Evolutionary conservation across 1,140 invertebrate species (phyloP).

Genomic region (Scaptomyza montana): DNA sequence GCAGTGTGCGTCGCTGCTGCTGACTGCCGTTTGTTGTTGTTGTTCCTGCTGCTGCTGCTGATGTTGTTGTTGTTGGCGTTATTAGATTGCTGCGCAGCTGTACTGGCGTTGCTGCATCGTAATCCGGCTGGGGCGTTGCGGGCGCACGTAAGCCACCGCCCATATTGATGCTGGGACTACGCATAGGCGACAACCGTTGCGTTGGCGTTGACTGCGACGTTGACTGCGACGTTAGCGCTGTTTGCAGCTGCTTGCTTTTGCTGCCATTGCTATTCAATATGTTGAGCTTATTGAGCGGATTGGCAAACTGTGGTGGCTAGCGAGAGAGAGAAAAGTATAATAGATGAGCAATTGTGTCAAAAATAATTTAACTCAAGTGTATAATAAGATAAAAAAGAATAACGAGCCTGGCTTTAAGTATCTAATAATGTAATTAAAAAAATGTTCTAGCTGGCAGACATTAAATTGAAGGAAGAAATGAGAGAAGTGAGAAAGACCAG

Average conservation of each 20-base stretch:
- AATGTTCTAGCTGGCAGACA: too few species aligned
- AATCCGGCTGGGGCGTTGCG: constrained; percentile 87
- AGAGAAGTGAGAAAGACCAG: not conserved
- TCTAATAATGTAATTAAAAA: not conserved
- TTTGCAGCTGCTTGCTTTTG: constrained; percentile 12
- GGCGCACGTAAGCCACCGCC: constrained; percentile 63
- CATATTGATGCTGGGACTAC: constrained; percentile 59
- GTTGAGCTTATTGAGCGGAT: constrained; percentile 48
- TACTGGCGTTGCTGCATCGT: constrained; percentile 69
- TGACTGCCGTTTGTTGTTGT: constrained; percentile 67
- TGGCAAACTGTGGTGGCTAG: constrained; percentile 83
- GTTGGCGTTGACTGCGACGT: constrained; percentile 4
- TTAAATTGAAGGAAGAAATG: not conserved
- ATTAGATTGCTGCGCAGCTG: constrained; percentile 61
- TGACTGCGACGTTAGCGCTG: constrained; percentile 8
- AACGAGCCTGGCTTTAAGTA: constrained; percentile 3
- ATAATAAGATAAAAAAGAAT: constrained; percentile 1
- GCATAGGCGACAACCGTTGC: constrained; percentile 56
- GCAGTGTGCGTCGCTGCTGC: constrained; percentile 70
- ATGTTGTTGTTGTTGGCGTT: not conserved
- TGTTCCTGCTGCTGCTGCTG: constrained; percentile 43
- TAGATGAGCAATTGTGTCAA: not conserved
- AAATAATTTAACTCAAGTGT: not conserved
- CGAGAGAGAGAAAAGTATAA: not conserved
- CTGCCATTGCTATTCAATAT: constrained; percentile 21